Conservation (phyloP, 1,140 invertebrate genomes). For the Bombus breviceps region DNA sequence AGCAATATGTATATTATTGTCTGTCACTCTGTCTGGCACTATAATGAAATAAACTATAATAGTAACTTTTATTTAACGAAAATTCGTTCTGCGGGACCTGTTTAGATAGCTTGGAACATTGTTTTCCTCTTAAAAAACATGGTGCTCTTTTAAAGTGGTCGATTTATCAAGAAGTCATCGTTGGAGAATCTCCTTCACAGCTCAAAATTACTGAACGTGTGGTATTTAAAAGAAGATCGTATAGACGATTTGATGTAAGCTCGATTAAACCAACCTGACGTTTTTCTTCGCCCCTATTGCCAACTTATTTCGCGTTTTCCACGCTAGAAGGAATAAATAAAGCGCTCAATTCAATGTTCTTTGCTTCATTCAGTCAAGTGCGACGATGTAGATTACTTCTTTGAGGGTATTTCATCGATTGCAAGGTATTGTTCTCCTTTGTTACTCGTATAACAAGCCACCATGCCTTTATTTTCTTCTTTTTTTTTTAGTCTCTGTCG, state of each 20-base stretch:
- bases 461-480: not conserved
- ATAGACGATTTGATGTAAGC: not conserved
- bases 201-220: not conserved
- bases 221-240: slow-evolving; percentile 14
- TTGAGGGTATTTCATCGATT: slow-evolving; percentile 18
- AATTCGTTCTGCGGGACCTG: not conserved
- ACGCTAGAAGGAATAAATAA: slow-evolving; percentile 29
- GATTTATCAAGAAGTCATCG: not conserved
- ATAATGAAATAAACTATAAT: too few species aligned
- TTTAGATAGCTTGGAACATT: not conserved
- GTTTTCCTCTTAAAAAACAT: not conserved
- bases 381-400: slow-evolving; percentile 7
- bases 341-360: not conserved
- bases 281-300: not conserved
- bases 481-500: too few species aligned
- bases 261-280: not conserved
- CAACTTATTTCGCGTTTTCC: slow-evolving; percentile 15
- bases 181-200: too few species aligned
- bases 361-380: not conserved
- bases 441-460: not conserved
- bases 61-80: not conserved
- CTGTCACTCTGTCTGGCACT: too few species aligned
- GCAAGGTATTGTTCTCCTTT: not conserved
- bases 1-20: too few species aligned
- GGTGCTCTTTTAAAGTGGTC: not conserved